phyloP scores from a whole-genome alignment of 2,797 vertebrate genomes.

The Rhyacichthys aspro region DNA sequence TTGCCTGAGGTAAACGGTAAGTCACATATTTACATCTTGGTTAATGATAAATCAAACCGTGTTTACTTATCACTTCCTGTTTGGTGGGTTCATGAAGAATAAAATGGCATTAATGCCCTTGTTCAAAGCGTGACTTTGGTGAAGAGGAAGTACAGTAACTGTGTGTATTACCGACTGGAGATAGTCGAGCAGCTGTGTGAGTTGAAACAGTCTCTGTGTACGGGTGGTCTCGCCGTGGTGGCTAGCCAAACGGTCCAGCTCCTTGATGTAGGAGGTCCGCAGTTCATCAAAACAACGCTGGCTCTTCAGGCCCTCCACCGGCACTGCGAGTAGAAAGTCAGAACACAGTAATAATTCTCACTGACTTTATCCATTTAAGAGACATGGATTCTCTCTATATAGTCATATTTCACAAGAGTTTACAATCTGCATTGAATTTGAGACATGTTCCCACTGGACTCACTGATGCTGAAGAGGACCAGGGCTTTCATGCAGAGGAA shows the following conservation, averaged over 20 bases:
- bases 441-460: conserved; percentile 77
- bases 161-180: conserved; percentile 88
- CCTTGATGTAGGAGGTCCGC: conserved; percentile 95
- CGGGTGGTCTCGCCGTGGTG: conserved; percentile 87
- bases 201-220: conserved; percentile 91
- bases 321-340: conserved; percentile 83
- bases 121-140: conserved; percentile 7
- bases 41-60: conserved; percentile 4
- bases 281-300: conserved; percentile 94
- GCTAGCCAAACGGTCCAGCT: conserved; percentile 91
- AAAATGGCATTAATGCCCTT: conserved; percentile 8
- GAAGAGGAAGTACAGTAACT: neutral
- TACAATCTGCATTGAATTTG: conserved; percentile 31
- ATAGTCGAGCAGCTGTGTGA: conserved; percentile 94
- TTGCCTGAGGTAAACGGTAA: neutral
- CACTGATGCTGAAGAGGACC: conserved; percentile 95
- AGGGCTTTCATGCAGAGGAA: conserved; percentile 97
- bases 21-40: neutral
- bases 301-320: conserved; percentile 92
- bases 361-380: conserved; percentile 38
- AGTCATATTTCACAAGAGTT: conserved; percentile 42
- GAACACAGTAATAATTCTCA: conserved; percentile 63
- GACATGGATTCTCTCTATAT: conserved; percentile 27
- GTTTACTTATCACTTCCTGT: conserved; percentile 1
- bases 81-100: neutral